These are phyloP conservation scores for Triplophysa yarkandensis DNA, from an alignment of 2,797 vertebrate genomes.

Conservation along the genomic window DNA sequence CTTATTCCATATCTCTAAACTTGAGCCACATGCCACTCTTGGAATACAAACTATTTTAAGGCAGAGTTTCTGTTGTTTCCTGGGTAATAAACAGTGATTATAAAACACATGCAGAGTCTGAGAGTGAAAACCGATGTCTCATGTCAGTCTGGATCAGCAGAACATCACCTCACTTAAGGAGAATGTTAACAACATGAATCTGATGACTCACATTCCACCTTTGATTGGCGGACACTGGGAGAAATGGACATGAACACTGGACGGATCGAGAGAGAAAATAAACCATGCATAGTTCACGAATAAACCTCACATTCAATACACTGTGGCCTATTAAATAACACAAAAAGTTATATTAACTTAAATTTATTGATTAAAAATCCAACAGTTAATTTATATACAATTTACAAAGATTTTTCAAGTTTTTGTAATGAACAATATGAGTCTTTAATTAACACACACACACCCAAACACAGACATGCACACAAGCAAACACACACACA, in stretches of 20 bases:
- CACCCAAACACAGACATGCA: too few species aligned
- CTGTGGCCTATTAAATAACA: too few species aligned
- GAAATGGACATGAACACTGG: not conserved
- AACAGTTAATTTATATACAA: too few species aligned
- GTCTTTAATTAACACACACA: too few species aligned
- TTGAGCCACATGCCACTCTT: not conserved
- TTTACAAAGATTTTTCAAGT: too few species aligned
- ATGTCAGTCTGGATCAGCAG: not conserved
- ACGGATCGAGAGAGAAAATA: not conserved
- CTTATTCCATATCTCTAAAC: not conserved
- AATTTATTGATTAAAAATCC: too few species aligned
- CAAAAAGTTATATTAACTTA: too few species aligned
- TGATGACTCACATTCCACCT: not conserved
- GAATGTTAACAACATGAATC: not conserved
- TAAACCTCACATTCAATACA: constrained; percentile 11
- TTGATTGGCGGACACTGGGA: not conserved
- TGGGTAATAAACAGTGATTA: not conserved
- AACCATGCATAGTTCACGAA: not conserved
- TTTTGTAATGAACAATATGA: too few species aligned
- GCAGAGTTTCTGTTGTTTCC: not conserved
- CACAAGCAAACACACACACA: too few species aligned
- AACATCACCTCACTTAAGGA: not conserved
- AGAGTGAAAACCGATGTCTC: not conserved
- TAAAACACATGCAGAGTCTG: not conserved
- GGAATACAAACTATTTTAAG: constrained; percentile 13